Evolutionary conservation across 2,113 vertebrate genomes (phyloP).

Genomic region (Crotalus helleri): DNA sequence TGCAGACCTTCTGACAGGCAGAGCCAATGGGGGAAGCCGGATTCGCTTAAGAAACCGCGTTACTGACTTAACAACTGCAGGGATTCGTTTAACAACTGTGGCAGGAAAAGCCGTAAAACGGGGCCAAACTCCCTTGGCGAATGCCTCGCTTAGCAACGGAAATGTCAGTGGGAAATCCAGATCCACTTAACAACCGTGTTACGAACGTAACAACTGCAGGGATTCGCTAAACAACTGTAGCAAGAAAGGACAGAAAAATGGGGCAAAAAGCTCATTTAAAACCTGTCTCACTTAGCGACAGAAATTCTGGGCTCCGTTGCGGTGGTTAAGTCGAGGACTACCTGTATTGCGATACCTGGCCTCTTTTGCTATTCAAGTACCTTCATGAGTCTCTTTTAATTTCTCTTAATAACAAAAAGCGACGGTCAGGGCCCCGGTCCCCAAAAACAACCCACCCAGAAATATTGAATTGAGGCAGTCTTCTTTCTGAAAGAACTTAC

Average conservation of each 20-base stretch:
- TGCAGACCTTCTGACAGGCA: not conserved
- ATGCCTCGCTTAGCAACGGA: not conserved
- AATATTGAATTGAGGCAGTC: not conserved
- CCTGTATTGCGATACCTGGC: not conserved
- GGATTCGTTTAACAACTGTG: not conserved
- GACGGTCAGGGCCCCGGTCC: not conserved
- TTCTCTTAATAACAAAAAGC: not conserved
- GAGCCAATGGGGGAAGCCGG: not conserved
- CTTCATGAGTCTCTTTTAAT: not conserved
- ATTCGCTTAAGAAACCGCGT: no score
- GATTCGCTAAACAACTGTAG: not conserved
- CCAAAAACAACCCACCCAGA: not conserved
- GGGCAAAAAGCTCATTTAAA: not conserved
- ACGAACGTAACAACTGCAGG: not conserved
- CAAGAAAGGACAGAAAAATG: not conserved
- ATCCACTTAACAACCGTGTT: no score
- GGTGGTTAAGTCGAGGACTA: not conserved
- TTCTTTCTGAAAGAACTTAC: constrained; percentile 58
- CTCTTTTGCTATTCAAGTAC: not conserved
- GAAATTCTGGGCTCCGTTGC: not conserved
- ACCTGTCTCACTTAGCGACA: not conserved
- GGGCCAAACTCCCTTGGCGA: not conserved
- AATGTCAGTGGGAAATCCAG: not conserved
- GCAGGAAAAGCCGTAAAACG: not conserved
- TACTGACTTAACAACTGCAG: not conserved